These are phyloP conservation scores for Punctoribates punctum DNA, from an alignment of 2,888 invertebrate genomes.

Conservation along the genomic window DNA sequence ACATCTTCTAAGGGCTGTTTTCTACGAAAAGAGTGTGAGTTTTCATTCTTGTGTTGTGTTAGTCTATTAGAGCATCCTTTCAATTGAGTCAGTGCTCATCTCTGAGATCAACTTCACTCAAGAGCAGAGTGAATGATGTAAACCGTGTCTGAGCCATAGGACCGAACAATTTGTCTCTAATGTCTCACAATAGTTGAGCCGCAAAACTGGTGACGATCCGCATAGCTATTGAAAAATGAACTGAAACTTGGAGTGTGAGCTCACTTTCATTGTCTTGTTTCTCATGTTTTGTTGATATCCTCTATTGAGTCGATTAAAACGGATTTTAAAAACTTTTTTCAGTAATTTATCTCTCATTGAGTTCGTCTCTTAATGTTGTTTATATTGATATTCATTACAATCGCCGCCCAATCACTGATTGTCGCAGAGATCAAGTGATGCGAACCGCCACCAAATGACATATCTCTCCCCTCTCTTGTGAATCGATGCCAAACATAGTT, in stretches of 20 bases:
- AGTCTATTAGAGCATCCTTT: not conserved
- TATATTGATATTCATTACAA: not conserved
- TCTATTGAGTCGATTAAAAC: not conserved
- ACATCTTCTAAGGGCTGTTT: not conserved
- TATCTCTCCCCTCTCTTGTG: no score
- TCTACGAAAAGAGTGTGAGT: not conserved
- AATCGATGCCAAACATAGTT: conserved; percentile 17
- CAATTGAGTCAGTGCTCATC: not conserved
- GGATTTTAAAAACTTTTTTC: not conserved
- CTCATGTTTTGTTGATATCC: no score
- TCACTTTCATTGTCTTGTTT: no score
- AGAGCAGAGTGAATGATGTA: conserved; percentile 16
- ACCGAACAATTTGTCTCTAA: conserved; percentile 28
- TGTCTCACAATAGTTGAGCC: not conserved
- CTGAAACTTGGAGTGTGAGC: no score
- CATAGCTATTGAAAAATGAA: no score
- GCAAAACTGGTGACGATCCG: not conserved
- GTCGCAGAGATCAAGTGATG: not conserved
- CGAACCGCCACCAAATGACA: conserved; percentile 15
- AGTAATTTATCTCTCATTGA: not conserved
- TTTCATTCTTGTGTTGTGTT: no score
- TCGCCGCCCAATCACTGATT: not conserved
- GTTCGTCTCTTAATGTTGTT: not conserved
- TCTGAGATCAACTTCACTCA: not conserved
- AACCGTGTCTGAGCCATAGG: not conserved